These are phyloP conservation scores for Leptobrachium ailaonicum DNA, from an alignment of 2,113 vertebrate genomes.

Conservation along the genomic window DNA sequence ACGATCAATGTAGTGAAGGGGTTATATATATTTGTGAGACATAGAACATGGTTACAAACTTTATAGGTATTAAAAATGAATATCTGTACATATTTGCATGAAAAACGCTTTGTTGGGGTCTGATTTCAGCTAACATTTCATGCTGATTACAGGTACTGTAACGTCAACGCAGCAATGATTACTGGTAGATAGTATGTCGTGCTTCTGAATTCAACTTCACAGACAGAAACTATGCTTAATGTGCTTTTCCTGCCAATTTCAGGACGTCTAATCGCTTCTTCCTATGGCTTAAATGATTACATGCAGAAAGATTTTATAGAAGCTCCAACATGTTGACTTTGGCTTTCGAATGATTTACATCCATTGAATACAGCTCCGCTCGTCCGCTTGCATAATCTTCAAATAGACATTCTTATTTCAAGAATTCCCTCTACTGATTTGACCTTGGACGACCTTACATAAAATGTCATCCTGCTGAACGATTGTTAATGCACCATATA, in stretches of 20 bases:
- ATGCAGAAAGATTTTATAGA: constrained; percentile 5
- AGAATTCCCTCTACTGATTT: background rate
- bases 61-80: too few species aligned
- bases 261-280: background rate
- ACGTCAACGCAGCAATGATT: too few species aligned
- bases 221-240: background rate
- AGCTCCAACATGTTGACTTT: background rate
- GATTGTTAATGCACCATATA: too few species aligned
- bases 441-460: background rate
- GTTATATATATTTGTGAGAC: too few species aligned
- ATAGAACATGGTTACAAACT: too few species aligned
- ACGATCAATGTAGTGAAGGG: too few species aligned
- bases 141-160: too few species aligned
- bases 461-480: background rate
- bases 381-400: background rate
- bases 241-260: background rate
- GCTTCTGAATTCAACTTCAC: background rate
- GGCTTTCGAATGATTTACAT: background rate
- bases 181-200: too few species aligned
- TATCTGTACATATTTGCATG: too few species aligned
- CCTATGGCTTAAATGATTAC: background rate
- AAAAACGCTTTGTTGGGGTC: too few species aligned
- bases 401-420: too few species aligned
- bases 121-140: too few species aligned
- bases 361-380: background rate